These are phyloP conservation scores for Mohoua ochrocephala DNA, from an alignment of 2,113 vertebrate genomes.

Conservation along the genomic window DNA sequence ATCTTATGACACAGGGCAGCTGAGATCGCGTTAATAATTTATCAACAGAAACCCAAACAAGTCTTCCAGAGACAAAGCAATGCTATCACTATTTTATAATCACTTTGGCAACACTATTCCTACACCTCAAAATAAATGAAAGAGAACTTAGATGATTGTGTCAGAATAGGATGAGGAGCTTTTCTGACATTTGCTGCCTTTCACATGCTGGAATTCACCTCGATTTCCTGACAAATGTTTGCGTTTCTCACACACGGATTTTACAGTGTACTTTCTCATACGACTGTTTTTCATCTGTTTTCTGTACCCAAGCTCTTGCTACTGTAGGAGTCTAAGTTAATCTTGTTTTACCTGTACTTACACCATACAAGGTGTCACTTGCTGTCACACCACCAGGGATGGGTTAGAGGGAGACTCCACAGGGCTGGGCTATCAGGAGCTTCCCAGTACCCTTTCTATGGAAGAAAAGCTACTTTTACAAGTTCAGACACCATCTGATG, in stretches of 20 bases:
- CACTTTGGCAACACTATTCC: neutral
- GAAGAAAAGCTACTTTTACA: neutral
- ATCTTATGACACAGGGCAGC: neutral
- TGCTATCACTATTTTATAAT: neutral
- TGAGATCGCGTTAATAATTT: constrained; percentile 39
- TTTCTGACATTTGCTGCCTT: neutral
- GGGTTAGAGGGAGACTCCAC: neutral
- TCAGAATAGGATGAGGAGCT: neutral
- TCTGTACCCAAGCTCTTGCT: neutral
- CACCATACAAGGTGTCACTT: neutral
- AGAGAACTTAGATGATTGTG: neutral
- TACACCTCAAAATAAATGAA: neutral
- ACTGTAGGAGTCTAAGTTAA: neutral
- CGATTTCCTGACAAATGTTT: neutral
- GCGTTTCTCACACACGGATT: neutral
- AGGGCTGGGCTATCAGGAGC: neutral
- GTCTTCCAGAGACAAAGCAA: neutral
- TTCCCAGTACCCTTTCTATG: neutral
- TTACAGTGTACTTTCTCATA: neutral
- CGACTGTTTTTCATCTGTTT: neutral
- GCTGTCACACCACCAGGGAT: rapidly evolving
- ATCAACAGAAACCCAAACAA: neutral
- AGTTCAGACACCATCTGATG: neutral
- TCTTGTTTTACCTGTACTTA: neutral
- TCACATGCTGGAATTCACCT: neutral